Evolutionary conservation across 1,140 invertebrate genomes (phyloP).

Genomic region (Kradibia gibbosae): DNA sequence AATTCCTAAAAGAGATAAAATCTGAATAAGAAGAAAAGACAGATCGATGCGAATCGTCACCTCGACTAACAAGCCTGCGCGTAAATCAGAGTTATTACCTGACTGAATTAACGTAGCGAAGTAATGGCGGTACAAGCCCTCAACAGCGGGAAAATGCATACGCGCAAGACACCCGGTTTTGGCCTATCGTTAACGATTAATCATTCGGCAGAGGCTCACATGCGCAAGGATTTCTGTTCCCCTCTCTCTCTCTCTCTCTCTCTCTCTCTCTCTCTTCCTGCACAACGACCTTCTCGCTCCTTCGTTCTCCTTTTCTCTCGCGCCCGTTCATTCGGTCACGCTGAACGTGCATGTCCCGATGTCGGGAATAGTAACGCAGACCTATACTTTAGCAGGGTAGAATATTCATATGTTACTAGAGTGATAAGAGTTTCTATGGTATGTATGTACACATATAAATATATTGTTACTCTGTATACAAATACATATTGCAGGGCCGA

Average conservation of each 20-base stretch:
- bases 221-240: constrained; percentile 31
- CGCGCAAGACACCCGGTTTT: constrained; percentile 52
- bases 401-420: constrained; percentile 68
- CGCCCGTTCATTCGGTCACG: neutral
- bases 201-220: constrained; percentile 59
- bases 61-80: constrained; percentile 52
- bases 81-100: constrained; percentile 69
- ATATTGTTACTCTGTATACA: constrained; percentile 18
- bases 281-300: too few relatives aligned
- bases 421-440: constrained; percentile 65
- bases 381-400: constrained; percentile 68
- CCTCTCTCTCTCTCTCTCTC: neutral
- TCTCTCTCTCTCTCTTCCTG: neutral
- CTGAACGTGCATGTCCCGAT: constrained; percentile 42
- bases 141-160: constrained; percentile 53
- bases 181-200: constrained; percentile 68
- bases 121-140: constrained; percentile 67
- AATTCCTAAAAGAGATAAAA: constrained; percentile 3
- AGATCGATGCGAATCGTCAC: constrained; percentile 39
- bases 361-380: constrained; percentile 48
- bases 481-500: neutral
- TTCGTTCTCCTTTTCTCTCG: neutral
- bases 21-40: constrained; percentile 4
- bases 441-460: constrained; percentile 37
- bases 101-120: constrained; percentile 65